Evolutionary conservation across 2,797 vertebrate species (phyloP).

Genomic region (Pseudochirops cupreus): DNA sequence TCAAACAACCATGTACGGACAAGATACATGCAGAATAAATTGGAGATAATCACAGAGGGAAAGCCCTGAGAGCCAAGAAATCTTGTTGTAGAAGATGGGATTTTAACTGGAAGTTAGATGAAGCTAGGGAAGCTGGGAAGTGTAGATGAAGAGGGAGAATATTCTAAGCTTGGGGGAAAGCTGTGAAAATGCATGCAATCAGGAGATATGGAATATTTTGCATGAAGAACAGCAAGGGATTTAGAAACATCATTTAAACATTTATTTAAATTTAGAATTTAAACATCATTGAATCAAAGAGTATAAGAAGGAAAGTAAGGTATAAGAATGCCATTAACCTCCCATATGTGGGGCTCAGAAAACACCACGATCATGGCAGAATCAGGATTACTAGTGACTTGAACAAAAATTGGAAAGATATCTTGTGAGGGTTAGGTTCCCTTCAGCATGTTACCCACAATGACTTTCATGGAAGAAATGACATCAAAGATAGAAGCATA

Average conservation of each 20-base stretch:
- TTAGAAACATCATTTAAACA: background rate
- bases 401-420: background rate
- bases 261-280: background rate
- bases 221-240: background rate
- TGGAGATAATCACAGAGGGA: background rate
- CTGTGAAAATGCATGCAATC: background rate
- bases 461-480: background rate
- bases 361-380: background rate
- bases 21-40: background rate
- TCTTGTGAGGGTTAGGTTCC: background rate
- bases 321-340: background rate
- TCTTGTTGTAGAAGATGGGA: background rate
- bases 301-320: background rate
- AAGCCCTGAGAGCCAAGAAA: background rate
- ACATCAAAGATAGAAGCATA: background rate
- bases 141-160: background rate
- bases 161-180: background rate
- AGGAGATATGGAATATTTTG: background rate
- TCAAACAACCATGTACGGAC: background rate
- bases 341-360: background rate
- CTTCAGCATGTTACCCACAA: background rate
- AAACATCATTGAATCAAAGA: background rate
- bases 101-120: background rate
- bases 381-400: background rate
- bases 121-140: background rate